phyloP scores from a whole-genome alignment of 2,797 vertebrate genomes.

The Myotis myotis region DNA sequence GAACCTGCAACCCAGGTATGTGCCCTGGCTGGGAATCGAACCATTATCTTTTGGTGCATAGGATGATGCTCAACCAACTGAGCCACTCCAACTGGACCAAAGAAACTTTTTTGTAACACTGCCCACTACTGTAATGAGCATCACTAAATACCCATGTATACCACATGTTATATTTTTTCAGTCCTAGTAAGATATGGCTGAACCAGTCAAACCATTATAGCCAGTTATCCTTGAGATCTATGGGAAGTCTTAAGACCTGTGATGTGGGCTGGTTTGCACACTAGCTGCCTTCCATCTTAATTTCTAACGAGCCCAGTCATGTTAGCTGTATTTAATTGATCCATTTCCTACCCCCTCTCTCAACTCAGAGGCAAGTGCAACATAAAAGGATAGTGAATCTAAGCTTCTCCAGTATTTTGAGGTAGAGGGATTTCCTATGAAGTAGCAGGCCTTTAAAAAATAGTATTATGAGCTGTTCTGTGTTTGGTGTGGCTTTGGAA shows the following conservation, averaged over 20 bases:
- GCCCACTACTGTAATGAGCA: background rate
- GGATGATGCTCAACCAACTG: background rate
- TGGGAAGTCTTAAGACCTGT: background rate
- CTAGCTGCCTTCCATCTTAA: constrained; percentile 8
- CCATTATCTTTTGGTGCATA: background rate
- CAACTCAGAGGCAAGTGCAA: constrained; percentile 38
- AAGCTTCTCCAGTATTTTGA: constrained; percentile 46
- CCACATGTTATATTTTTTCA: background rate
- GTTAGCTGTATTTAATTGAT: constrained; percentile 38
- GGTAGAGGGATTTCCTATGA: constrained; percentile 62
- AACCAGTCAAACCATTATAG: background rate
- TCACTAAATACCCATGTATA: background rate
- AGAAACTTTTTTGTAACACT: background rate
- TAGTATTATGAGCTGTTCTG: constrained; percentile 76
- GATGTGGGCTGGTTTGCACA: background rate
- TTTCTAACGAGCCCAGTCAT: background rate
- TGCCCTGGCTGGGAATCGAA: background rate
- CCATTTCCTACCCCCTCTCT: constrained; percentile 25
- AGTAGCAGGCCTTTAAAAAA: constrained; percentile 66
- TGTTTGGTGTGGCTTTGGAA: constrained; percentile 71
- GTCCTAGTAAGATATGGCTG: background rate
- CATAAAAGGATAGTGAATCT: background rate
- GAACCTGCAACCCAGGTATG: background rate
- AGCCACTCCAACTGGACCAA: background rate
- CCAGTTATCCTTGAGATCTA: background rate